Base-by-base conservation (phyloP, 2,797 vertebrate genomes). In the Podarcis lilfordi region DNA sequence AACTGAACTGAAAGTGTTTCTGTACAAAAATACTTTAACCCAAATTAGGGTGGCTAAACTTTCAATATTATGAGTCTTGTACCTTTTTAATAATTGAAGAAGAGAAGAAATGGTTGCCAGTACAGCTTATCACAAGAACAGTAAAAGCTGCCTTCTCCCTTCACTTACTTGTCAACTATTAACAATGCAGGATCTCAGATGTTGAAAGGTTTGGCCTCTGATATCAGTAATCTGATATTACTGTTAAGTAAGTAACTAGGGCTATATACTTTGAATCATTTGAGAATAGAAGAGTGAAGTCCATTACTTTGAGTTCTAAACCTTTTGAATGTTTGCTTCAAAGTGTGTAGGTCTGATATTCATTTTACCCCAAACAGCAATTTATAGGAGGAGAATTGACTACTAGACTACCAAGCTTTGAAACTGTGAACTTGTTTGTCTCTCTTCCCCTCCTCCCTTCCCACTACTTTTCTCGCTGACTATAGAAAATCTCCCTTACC, bases 401-500 rank as follows among this genome's bases (percentile, higher is more conserved):
- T 94, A 90, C 66, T 55, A 89, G 86, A 87, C 80, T 91, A 92
- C 64, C 91, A 94, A 74, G 2, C 91, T 93, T 94, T 93, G 87
- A 91, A 95, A 76, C 64, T 91, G 92, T 96, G 93, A 97, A 96
- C 89, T 95, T 88, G 74, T 94, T 91, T 94, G 72, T 96, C 95
- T 97, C 93, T 98, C 89, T 97, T 94, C 94, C 87, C 91, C n/a
- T 81, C 95, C 92, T 86, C 78, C 71, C 85, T 89, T 91, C 84
- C 89, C 71, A 75, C 35, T 64, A 72, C 91, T 96, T 97, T 95
- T 97, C 95, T 97, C 96, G 98, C 98, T 97, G 97, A 96, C 97
- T 97, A 92, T 98, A 99, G 98, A 99, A 99, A 98, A 98, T 99
- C 97, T 97, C 97, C 98, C 97, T 98, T 98, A 98, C 97, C 88